Percentiles rank a stretch among this genome's conserved stretches.
phyloP scores from a whole-genome alignment of 2,113 vertebrate genomes.

The Rhinolophus ferrumequinum region DNA sequence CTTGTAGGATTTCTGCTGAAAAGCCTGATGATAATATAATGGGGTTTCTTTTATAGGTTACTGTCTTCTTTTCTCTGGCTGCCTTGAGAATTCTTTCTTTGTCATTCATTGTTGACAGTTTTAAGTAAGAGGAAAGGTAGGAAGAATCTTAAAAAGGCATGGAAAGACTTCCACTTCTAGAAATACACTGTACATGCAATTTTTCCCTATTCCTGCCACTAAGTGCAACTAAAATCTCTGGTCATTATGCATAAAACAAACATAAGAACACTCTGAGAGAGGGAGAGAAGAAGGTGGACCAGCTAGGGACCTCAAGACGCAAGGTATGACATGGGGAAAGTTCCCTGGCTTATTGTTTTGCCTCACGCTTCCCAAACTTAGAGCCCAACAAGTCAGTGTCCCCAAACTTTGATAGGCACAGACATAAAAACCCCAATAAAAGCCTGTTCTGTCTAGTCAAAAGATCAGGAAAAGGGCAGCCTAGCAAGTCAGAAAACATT shows the following conservation, averaged over 20 bases:
- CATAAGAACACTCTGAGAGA: background rate
- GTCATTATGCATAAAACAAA: background rate
- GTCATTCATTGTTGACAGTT: too few species aligned
- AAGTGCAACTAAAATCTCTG: background rate
- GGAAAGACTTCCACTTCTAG: background rate
- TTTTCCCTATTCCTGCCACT: background rate
- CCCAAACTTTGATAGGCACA: background rate
- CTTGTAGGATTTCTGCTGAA: too few species aligned
- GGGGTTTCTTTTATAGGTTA: too few species aligned
- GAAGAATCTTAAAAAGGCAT: background rate
- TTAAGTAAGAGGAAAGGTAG: background rate
- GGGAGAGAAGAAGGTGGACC: background rate
- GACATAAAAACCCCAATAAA: background rate
- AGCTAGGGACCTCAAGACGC: background rate
- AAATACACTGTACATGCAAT: background rate
- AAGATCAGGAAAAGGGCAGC: background rate
- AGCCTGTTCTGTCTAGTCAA: background rate
- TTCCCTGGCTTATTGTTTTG: background rate
- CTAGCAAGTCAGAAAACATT: background rate
- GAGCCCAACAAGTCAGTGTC: background rate
- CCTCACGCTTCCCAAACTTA: background rate
- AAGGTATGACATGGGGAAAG: background rate
- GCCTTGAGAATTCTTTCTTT: too few species aligned
- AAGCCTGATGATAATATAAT: too few species aligned
- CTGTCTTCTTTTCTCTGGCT: too few species aligned